Conservation (phyloP, 2,113 vertebrate genomes). For the Coptodon rendalli region DNA sequence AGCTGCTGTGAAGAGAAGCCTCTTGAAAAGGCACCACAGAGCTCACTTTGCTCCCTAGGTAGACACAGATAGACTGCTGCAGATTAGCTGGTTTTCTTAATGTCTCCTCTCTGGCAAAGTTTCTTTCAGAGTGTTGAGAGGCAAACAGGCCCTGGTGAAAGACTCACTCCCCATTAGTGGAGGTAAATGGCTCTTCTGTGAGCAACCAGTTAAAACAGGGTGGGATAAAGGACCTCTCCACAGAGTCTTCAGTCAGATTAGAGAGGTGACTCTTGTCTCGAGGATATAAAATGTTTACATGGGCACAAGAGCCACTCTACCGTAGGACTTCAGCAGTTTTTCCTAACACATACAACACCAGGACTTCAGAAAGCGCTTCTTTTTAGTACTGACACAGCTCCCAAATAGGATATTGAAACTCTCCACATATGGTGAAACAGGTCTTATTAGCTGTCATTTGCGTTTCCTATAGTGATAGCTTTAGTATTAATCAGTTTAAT, state of each 20-base stretch:
- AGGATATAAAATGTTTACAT: constrained; percentile 70
- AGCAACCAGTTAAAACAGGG: constrained; percentile 55
- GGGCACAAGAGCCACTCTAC: constrained; percentile 28
- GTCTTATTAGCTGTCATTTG: neutral
- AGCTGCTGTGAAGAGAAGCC: constrained; percentile 39
- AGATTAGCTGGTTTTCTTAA: constrained; percentile 68
- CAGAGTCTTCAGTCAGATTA: constrained; percentile 66
- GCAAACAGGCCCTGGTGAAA: constrained; percentile 51
- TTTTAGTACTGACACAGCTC: neutral
- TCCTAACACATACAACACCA: constrained; percentile 14
- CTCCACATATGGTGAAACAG: neutral
- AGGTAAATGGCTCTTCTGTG: constrained; percentile 71
- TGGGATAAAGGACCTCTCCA: constrained; percentile 64
- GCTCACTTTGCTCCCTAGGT: constrained; percentile 29
- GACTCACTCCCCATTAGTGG: constrained; percentile 63
- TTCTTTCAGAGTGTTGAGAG: constrained; percentile 59
- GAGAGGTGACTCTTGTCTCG: constrained; percentile 70
- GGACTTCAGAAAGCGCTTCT: neutral
- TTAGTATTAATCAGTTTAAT: neutral
- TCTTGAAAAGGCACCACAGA: constrained; percentile 58
- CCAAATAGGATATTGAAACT: neutral
- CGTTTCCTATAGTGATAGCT: neutral
- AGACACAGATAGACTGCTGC: constrained; percentile 48
- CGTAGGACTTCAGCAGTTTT: constrained; percentile 15
- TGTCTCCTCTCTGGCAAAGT: constrained; percentile 56